Percentiles rank a stretch among this genome's conserved stretches.
Conservation (phyloP, 1,140 invertebrate genomes). For the Agraylea sexmaculata region DNA sequence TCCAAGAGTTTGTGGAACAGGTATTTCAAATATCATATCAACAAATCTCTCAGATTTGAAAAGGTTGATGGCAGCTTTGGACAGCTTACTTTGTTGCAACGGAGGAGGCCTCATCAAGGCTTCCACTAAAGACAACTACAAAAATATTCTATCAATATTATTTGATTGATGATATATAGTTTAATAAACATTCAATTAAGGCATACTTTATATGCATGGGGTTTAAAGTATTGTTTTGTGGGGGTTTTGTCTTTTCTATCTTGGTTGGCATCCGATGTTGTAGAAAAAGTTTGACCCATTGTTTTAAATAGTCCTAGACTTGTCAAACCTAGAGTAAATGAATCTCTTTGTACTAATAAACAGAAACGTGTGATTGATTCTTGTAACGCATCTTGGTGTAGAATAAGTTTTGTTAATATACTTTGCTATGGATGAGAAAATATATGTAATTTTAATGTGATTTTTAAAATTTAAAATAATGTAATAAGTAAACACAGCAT, state of each 20-base stretch:
- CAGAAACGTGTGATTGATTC: conserved; percentile 29
- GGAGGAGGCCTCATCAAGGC: conserved; percentile 44
- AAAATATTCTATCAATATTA: conserved; percentile 14
- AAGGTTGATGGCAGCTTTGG: conserved; percentile 37
- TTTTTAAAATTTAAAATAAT: conserved; percentile 6
- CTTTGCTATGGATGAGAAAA: conserved; percentile 26
- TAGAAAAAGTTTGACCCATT: neutral
- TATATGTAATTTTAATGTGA: conserved; percentile 6
- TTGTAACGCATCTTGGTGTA: conserved; percentile 31
- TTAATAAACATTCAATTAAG: too few relatives aligned
- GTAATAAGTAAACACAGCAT: neutral
- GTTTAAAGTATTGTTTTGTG: conserved; percentile 3
- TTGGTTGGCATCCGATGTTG: neutral
- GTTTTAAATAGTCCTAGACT: conserved; percentile 36
- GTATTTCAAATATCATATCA: conserved; percentile 52
- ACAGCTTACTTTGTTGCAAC: conserved; percentile 39
- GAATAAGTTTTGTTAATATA: conserved; percentile 35
- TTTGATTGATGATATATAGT: neutral
- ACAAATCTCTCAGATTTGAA: conserved; percentile 35
- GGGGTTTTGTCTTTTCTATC: neutral
- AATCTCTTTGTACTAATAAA: conserved; percentile 43
- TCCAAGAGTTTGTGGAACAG: conserved; percentile 10
- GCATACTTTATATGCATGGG: too few relatives aligned
- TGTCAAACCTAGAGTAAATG: conserved; percentile 41
- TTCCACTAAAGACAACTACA: conserved; percentile 46